phyloP scores from a whole-genome alignment of 2,888 invertebrate species.

The Meiosimyza platycephala region DNA sequence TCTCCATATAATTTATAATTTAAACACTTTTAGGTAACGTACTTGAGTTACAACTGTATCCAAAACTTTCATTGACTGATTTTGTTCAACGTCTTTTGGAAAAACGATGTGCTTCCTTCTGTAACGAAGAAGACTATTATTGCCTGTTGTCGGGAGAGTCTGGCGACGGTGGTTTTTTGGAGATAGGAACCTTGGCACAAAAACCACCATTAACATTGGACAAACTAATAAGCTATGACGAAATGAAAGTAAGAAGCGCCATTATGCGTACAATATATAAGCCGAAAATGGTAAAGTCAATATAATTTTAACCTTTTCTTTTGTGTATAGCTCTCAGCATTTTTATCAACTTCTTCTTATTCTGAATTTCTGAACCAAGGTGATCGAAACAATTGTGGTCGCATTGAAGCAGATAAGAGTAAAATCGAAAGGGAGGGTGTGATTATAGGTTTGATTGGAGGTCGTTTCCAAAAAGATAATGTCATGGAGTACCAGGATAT shows the following conservation, averaged over 20 bases:
- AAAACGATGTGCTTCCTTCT: constrained; percentile 70
- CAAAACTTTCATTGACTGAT: constrained; percentile 66
- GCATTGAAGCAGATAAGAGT: constrained; percentile 59
- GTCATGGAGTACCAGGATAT: constrained; percentile 71
- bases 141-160: constrained; percentile 65
- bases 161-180: constrained; percentile 70
- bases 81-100: constrained; percentile 70
- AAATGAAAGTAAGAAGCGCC: constrained; percentile 67
- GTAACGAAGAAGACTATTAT: constrained; percentile 67
- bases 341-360: constrained; percentile 71
- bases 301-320: background rate
- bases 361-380: constrained; percentile 72
- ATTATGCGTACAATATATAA: no score
- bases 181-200: constrained; percentile 69
- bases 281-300: no score
- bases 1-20: no score
- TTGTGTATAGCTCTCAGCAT: constrained; percentile 64
- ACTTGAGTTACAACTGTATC: constrained; percentile 64
- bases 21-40: constrained; percentile 52
- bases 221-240: constrained; percentile 72
- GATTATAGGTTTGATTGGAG: constrained; percentile 68
- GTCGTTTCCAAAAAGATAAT: constrained; percentile 67
- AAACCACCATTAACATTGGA: constrained; percentile 67
- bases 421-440: constrained; percentile 69
- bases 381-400: constrained; percentile 69